Evolutionary conservation across 2,888 invertebrate species (phyloP).

Genomic region (Anarsia innoxiella): DNA sequence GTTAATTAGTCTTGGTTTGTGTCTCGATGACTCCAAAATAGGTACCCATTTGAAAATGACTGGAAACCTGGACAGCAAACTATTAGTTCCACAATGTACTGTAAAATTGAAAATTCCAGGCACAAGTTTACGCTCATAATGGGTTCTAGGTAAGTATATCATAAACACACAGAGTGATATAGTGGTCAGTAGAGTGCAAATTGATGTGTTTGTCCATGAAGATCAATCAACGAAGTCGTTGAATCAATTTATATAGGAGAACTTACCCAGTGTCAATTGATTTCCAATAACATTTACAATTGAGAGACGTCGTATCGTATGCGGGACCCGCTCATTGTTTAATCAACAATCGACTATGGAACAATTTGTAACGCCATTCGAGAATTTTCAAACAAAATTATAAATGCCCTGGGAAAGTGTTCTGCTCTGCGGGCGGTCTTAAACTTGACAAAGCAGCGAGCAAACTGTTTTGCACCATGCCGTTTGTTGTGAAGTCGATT

Average conservation of each 20-base stretch:
- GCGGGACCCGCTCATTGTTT: slow-evolving; percentile 65
- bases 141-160: too few relatives aligned
- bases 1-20: too few relatives aligned
- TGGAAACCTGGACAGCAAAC: too few relatives aligned
- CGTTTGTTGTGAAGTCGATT: too few relatives aligned
- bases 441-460: slow-evolving; percentile 26
- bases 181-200: too few relatives aligned
- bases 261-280: slow-evolving; percentile 67
- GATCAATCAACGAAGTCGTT: slow-evolving; percentile 45
- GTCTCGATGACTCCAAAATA: too few relatives aligned
- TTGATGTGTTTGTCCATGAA: slow-evolving; percentile 19
- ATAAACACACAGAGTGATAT: too few relatives aligned
- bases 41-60: too few relatives aligned
- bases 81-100: too few relatives aligned
- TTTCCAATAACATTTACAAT: slow-evolving; percentile 71
- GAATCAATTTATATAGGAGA: slow-evolving; percentile 47
- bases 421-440: slow-evolving; percentile 36
- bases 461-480: too few relatives aligned
- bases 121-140: too few relatives aligned
- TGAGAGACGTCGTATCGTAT: slow-evolving; percentile 52
- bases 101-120: too few relatives aligned
- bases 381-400: slow-evolving; percentile 37
- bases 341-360: slow-evolving; percentile 51
- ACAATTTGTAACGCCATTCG: slow-evolving; percentile 44
- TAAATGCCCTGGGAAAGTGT: slow-evolving; percentile 38